Base-by-base conservation (phyloP, 2,797 vertebrate genomes). In the Gymnocypris eckloni region DNA sequence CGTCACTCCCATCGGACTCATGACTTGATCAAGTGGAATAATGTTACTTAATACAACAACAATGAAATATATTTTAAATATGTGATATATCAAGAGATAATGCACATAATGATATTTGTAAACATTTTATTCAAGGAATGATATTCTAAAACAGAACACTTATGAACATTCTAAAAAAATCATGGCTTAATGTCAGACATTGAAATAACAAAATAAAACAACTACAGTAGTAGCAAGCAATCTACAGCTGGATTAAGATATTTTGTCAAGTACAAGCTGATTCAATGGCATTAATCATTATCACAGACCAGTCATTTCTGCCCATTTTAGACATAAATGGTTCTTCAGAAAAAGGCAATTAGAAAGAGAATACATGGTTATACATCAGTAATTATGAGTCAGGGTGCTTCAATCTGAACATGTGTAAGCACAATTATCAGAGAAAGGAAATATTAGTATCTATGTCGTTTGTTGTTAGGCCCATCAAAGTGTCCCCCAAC, bases 401-500 rank as follows among this genome's bases (percentile, higher is more conserved):
- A 41, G 70, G n/a, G 12, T 72, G 43, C 20, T 83, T 25, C 39
- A 69, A 77, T 48, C 56, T 72, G 59, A 81, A 85, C 52, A 79
- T 50, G 45, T 39, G 15, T 79, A 64, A 50, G 54, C 59, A 86
- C 66, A 56, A 82, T 81, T 48, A 79, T 12, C 33, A 83, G 70
- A 43, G 15, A 78, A 84, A 50, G 67, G 33, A 89, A 66, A 43
- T 59, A 59, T 81, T 90, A 90, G 56, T 79, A 89, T 89, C 87
- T 89, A 87, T 82, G 89, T 6, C 87, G 89, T 61, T 90, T 90
- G 84, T 86, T 90, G 75, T 84, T 87, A 7, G 87, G 89, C 50
- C 89, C 89, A 84, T 90, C 89, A 86, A 90, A 90, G 81, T 64
- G 84, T 33, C 89, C 87, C 81, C 83, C 87, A 79, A 81, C 89